Conservation (phyloP, 2,888 invertebrate genomes). For the Cryptocheilus praepositus region DNA sequence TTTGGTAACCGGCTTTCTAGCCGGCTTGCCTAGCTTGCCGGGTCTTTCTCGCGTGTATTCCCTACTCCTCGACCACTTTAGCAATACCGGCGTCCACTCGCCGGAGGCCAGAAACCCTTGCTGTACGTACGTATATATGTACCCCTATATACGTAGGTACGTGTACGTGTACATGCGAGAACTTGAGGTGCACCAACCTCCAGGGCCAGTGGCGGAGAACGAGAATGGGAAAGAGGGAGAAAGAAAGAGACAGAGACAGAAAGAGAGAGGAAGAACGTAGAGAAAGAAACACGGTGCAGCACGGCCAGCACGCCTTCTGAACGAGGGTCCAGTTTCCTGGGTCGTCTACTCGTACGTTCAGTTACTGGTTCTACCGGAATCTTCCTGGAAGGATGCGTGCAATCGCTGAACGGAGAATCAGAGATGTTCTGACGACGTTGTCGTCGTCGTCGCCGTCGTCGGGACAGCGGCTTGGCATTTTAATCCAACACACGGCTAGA, state of each 20-base stretch:
- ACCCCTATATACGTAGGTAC: constrained; percentile 36
- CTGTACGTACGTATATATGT: constrained; percentile 35
- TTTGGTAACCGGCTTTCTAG: constrained; percentile 72
- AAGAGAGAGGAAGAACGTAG: constrained; percentile 14
- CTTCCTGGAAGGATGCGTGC: constrained; percentile 54
- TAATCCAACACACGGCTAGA: no score
- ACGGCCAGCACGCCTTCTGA: constrained; percentile 46
- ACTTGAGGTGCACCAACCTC: constrained; percentile 64
- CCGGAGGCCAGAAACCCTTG: constrained; percentile 64
- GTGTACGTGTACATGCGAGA: constrained; percentile 52
- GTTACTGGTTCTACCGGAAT: constrained; percentile 61
- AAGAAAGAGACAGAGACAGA: constrained; percentile 11
- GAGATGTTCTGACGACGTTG: constrained; percentile 24
- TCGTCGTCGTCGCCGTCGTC: constrained; percentile 4
- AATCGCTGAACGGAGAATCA: constrained; percentile 50
- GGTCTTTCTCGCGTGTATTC: constrained; percentile 19
- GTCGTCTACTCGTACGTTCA: constrained; percentile 49
- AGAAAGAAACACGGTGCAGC: constrained; percentile 38
- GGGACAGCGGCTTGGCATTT: background rate
- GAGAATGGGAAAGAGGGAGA: constrained; percentile 6
- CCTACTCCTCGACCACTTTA: constrained; percentile 36
- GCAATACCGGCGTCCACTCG: constrained; percentile 60
- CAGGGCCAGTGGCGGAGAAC: constrained; percentile 34
- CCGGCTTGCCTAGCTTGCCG: constrained; percentile 47
- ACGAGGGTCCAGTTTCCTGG: constrained; percentile 59